Percentiles rank a stretch among this genome's conserved stretches.
phyloP scores from a whole-genome alignment of 2,113 vertebrate genomes.

The Peromyscus leucopus region DNA sequence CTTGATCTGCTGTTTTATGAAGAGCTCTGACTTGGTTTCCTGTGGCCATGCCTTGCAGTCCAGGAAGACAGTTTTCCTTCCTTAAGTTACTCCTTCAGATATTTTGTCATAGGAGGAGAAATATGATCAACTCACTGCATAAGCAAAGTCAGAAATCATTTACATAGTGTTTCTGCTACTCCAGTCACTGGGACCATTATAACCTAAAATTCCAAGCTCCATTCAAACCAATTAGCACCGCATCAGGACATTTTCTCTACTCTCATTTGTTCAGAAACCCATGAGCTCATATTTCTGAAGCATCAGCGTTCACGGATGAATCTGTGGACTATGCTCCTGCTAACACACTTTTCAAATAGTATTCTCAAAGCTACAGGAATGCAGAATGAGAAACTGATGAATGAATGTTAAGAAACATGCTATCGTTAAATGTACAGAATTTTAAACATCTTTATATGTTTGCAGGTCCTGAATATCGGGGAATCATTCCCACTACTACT shows the following conservation, averaged over 20 bases:
- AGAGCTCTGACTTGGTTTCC: background rate
- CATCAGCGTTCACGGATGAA: background rate
- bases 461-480: background rate
- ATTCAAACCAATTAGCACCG: background rate
- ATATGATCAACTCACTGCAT: background rate
- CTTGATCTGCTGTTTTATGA: background rate
- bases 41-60: too few species aligned
- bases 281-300: background rate
- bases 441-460: background rate
- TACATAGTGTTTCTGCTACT: background rate
- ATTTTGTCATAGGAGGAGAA: background rate
- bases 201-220: background rate
- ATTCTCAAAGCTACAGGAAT: background rate
- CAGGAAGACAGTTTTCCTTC: background rate
- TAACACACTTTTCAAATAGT: background rate
- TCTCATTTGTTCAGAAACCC: background rate
- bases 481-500: background rate
- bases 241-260: background rate
- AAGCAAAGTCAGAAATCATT: background rate
- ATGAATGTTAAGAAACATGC: background rate
- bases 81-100: background rate
- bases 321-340: background rate
- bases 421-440: background rate
- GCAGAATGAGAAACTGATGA: background rate
- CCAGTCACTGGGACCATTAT: background rate